Conservation (phyloP, 2,113 vertebrate genomes). For the Buteo buteo region DNA sequence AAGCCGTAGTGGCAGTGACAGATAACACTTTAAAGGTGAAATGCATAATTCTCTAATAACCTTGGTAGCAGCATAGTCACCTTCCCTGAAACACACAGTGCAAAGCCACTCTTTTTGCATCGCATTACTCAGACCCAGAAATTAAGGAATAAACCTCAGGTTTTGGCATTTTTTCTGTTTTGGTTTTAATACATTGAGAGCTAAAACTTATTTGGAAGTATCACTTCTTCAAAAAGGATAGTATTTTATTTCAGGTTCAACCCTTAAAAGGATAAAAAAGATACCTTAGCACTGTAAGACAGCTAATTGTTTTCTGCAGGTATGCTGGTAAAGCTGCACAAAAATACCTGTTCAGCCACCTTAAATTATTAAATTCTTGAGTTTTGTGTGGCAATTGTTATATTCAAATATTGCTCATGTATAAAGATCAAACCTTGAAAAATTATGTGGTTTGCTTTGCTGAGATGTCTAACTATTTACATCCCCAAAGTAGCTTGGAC, state of each 20-base stretch:
- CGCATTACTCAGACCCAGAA: neutral
- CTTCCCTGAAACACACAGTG: neutral
- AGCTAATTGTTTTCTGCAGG: neutral
- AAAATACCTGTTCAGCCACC: neutral
- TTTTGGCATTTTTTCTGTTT: neutral
- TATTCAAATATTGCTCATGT: neutral
- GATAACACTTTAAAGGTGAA: slow-evolving; percentile 4
- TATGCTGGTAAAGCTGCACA: neutral
- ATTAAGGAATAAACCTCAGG: neutral
- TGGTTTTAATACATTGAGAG: neutral
- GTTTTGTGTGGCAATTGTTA: neutral
- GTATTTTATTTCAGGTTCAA: neutral
- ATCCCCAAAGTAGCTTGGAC: neutral
- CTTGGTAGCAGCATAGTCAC: neutral
- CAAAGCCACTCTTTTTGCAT: neutral
- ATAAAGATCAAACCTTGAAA: slow-evolving; percentile 1
- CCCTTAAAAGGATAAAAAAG: neutral
- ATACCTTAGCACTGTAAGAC: neutral
- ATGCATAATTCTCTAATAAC: neutral
- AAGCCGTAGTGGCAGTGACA: neutral
- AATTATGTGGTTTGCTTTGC: neutral
- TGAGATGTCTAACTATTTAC: neutral
- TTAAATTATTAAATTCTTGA: neutral
- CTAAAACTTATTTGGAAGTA: neutral
- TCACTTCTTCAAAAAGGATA: neutral